Conservation (phyloP, 1,140 invertebrate genomes). For the Heliconius hermathena region DNA sequence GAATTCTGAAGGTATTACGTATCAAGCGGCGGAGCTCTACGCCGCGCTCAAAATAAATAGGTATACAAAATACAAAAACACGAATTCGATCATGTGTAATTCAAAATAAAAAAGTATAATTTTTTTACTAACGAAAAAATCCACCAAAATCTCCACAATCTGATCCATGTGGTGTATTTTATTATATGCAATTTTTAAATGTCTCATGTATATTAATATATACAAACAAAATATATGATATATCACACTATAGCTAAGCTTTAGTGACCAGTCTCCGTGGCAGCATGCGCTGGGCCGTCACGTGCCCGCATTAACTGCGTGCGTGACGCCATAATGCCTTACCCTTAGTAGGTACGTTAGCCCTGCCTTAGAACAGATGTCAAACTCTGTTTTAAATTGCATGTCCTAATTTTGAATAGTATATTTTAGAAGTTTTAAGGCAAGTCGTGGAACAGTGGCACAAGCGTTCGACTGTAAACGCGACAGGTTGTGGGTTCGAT, state of each 20-base stretch:
- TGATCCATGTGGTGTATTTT: background rate
- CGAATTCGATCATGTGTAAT: no score
- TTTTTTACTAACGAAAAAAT: no score
- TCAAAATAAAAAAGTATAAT: no score
- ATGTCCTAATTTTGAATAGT: background rate
- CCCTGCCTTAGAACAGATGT: background rate
- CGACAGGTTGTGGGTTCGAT: no score
- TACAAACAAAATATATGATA: background rate
- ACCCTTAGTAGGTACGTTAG: background rate
- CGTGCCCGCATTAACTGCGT: background rate
- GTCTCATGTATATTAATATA: background rate
- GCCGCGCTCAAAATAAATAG: no score
- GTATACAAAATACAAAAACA: no score
- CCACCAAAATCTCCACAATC: no score
- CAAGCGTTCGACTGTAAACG: no score
- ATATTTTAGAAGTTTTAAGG: background rate
- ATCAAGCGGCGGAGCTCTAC: no score
- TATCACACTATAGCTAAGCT: background rate
- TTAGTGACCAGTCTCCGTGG: background rate
- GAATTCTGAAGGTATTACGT: no score
- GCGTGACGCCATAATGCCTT: background rate
- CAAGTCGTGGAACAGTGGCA: background rate
- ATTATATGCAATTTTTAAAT: background rate
- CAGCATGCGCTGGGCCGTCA: background rate
- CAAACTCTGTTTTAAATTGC: background rate